Evolutionary conservation across 2,113 vertebrate species (phyloP), one percentile per base, ranked within the genome.

Genomic region (Panurus biarmicus): DNA sequence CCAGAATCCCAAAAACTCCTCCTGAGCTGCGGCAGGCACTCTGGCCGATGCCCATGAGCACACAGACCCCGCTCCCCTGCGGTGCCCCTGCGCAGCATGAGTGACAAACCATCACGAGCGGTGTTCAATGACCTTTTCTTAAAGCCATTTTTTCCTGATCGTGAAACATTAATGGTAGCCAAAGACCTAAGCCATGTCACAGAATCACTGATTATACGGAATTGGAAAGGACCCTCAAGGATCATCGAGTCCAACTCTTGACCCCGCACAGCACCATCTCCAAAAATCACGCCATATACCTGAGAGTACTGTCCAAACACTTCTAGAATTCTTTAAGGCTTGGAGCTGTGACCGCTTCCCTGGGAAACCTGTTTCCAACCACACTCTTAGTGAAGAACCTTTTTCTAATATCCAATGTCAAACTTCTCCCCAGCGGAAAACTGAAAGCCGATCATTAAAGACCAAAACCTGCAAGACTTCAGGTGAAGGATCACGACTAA

Each of bases 41-140:
- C 51, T 2, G 5, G 28, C 42, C 3, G 2, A 29, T 11, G 47
- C 9, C 60, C 11, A 0, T 2, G 7, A 70, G 44, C 21, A 4
- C 54, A 14, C 10, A 7, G 33, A 61, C 13, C 22, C 36, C 1
- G 0, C 44, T 69, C 40, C 13, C 70, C 35, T 2, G 3, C 45
- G 6, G 44, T 13, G 48, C 19, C 15, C 44, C 76, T 7, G 38
- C 0, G 1, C 21, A 9, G 29, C 7, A 66, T 14, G n/a, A 58
- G 26, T 15, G 54, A 25, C 56, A 69, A 76, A 58, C 14, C 3
- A 61, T 19, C 38, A 61, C n/a, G 28, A 45, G 47, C 6, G 42
- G 4, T 19, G 22, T 0, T 19, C 8, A 4, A n/a, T 22, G 11
- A 38, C 1, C 5, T 7, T 31, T 9, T 21, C 25, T 33, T 25